Evolutionary conservation across 2,888 invertebrate genomes (phyloP).

Genomic region (Pharmacophagus antenor): DNA sequence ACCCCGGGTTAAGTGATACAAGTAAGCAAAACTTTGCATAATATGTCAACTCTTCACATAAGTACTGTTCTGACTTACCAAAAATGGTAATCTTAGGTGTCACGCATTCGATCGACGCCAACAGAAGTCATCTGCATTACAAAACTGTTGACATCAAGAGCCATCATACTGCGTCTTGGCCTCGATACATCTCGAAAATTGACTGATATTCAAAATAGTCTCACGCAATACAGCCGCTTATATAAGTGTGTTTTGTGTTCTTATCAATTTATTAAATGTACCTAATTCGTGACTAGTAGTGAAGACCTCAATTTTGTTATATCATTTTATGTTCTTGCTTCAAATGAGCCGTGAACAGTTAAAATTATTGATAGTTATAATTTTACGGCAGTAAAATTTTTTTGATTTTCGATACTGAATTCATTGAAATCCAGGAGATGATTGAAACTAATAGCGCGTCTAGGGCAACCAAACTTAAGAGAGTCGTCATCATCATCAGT

Average conservation of each 20-base stretch:
- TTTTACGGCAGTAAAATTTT: too few species aligned
- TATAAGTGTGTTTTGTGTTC: background rate
- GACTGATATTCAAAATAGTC: background rate
- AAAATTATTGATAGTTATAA: too few species aligned
- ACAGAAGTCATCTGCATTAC: slow-evolving; percentile 7
- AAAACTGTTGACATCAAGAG: background rate
- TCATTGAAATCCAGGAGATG: too few species aligned
- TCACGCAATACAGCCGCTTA: background rate
- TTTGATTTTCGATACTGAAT: too few species aligned
- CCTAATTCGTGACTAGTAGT: too few species aligned
- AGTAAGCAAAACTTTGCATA: background rate
- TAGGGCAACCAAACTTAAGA: too few species aligned
- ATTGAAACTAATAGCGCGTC: too few species aligned
- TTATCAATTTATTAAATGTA: background rate
- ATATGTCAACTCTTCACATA: background rate
- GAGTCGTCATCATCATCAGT: too few species aligned
- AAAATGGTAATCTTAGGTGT: slow-evolving; percentile 1
- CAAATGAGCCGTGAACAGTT: too few species aligned
- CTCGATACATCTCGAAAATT: slow-evolving; percentile 2
- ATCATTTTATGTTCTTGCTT: too few species aligned
- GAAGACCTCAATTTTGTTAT: too few species aligned
- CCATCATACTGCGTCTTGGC: background rate
- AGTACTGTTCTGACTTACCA: background rate
- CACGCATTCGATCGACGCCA: slow-evolving; percentile 6
- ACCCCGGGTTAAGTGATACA: background rate